A percentile compares a stretch with the other conserved stretches of the same genome.
Conservation (phyloP, 2,888 invertebrate genomes). For the Phania funesta region DNA sequence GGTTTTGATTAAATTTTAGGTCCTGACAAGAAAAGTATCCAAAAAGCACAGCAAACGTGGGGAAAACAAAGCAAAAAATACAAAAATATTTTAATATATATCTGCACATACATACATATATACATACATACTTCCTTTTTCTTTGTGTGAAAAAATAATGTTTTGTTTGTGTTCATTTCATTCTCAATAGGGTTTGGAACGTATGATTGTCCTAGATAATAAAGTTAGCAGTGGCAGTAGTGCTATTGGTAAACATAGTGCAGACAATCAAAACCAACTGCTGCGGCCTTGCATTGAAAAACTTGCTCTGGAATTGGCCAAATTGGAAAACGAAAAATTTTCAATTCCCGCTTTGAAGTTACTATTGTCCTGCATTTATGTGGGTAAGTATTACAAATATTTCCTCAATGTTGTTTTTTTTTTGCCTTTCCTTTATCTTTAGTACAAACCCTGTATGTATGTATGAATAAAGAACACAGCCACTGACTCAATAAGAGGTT, state of each 20-base stretch:
- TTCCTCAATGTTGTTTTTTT: constrained; percentile 22
- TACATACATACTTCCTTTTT: neutral
- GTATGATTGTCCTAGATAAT: constrained; percentile 83
- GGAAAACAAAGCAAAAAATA: neutral
- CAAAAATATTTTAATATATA: neutral
- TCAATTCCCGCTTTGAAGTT: constrained; percentile 88
- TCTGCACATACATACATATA: neutral
- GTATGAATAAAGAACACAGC: neutral
- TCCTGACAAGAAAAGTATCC: constrained; percentile 29
- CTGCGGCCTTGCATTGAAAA: constrained; percentile 85
- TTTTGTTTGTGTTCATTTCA: constrained; percentile 40
- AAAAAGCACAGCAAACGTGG: constrained; percentile 28
- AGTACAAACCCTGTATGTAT: neutral
- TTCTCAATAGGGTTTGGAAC: constrained; percentile 83
- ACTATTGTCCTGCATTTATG: constrained; percentile 89
- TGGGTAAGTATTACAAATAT: constrained; percentile 81
- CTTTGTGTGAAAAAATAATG: constrained; percentile 6
- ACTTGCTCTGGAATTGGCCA: constrained; percentile 85
- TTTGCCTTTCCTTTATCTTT: neutral
- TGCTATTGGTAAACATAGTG: constrained; percentile 35
- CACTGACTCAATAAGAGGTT: neutral
- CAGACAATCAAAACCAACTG: constrained; percentile 78
- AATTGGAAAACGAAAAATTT: constrained; percentile 85
- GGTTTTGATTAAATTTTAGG: constrained; percentile 52
- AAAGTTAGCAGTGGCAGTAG: constrained; percentile 53